phyloP scores from a whole-genome alignment of 1,140 invertebrate species.

The Drosophila rufa region DNA sequence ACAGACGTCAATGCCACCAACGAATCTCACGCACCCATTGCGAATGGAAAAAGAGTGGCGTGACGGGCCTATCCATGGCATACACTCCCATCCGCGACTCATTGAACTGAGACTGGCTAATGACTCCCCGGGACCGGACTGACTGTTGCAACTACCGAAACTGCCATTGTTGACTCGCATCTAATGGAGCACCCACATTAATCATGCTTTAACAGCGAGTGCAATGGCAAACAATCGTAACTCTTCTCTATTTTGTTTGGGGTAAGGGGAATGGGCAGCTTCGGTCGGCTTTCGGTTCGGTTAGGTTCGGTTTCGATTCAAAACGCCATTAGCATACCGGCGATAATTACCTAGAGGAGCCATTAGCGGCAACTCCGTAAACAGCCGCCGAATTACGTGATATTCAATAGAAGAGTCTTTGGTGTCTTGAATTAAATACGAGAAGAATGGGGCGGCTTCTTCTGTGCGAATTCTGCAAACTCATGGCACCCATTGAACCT shows the following conservation, averaged over 20 bases:
- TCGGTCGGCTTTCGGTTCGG: not conserved
- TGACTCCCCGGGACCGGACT: slow-evolving; percentile 44
- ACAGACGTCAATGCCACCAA: not conserved
- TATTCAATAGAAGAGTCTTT: slow-evolving; percentile 35
- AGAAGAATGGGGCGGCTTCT: slow-evolving; percentile 20
- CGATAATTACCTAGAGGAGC: slow-evolving; percentile 69
- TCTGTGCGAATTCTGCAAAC: slow-evolving; percentile 45
- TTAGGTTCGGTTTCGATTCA: slow-evolving; percentile 49
- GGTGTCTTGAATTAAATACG: slow-evolving; percentile 47
- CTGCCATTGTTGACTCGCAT: slow-evolving; percentile 59
- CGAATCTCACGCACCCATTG: slow-evolving; percentile 9
- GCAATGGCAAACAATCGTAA: slow-evolving; percentile 60
- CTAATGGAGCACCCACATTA: slow-evolving; percentile 74
- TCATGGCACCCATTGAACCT: slow-evolving; percentile 54
- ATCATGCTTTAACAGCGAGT: slow-evolving; percentile 73
- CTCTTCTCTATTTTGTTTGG: slow-evolving; percentile 23
- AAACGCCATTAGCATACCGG: slow-evolving; percentile 78
- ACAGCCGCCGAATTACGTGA: slow-evolving; percentile 79
- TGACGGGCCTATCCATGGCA: not conserved
- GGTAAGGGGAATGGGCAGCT: slow-evolving; percentile 1
- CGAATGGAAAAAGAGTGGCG: not conserved
- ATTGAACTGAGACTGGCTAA: slow-evolving; percentile 57
- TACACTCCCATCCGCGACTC: slow-evolving; percentile 25
- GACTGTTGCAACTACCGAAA: slow-evolving; percentile 73
- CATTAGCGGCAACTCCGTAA: slow-evolving; percentile 71